Evolutionary conservation across 1,140 invertebrate genomes (phyloP).

Genomic region (Proales similis): DNA sequence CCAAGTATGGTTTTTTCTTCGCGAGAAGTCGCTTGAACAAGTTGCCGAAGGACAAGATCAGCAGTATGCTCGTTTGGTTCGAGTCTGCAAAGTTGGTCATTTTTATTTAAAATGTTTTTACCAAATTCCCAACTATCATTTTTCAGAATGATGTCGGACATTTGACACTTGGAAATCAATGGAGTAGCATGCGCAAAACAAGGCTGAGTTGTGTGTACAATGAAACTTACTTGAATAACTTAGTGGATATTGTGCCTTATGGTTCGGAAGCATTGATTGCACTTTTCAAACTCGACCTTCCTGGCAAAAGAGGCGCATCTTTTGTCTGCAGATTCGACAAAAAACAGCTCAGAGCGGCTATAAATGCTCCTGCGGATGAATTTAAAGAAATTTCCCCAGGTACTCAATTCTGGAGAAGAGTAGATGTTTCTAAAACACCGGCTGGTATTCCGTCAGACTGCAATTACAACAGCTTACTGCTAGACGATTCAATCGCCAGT

Average conservation of each 20-base stretch:
- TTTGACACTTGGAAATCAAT: constrained; percentile 27
- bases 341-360: neutral
- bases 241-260: constrained; percentile 5
- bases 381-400: constrained; percentile 30
- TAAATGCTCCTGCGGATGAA: neutral
- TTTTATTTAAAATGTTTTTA: neutral
- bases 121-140: neutral
- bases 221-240: constrained; percentile 21
- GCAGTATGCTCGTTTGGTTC: constrained; percentile 45
- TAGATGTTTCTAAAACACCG: neutral
- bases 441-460: constrained; percentile 6
- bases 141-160: constrained; percentile 5
- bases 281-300: constrained; percentile 9
- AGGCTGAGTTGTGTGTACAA: constrained; percentile 29
- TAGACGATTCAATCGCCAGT: constrained; percentile 12
- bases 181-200: constrained; percentile 36
- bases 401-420: constrained; percentile 28
- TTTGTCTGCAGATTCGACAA: constrained; percentile 32
- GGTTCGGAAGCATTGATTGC: constrained; percentile 3
- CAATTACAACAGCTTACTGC: constrained; percentile 17
- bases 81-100: constrained; percentile 46
- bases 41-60: constrained; percentile 72
- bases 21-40: constrained; percentile 79
- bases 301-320: constrained; percentile 17
- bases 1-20: constrained; percentile 80